These are phyloP conservation scores for Patagioenas fasciata DNA, from an alignment of 2,113 vertebrate species.

Conservation along the genomic window DNA sequence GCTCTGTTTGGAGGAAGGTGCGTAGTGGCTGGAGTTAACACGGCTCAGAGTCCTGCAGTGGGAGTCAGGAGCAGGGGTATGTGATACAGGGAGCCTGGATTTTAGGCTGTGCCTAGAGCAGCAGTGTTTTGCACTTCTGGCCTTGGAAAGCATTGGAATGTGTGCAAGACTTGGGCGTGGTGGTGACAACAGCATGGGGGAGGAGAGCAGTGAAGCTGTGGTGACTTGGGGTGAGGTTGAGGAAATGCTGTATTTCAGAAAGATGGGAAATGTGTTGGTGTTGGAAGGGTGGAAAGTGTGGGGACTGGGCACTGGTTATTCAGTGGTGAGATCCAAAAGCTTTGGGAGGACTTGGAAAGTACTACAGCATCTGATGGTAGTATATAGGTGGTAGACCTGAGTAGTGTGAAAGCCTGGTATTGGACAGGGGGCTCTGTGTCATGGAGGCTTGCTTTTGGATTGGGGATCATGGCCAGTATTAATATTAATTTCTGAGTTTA, in stretches of 20 bases:
- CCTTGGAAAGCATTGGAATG: background rate
- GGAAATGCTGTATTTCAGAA: background rate
- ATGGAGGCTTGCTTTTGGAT: background rate
- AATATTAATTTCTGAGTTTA: background rate
- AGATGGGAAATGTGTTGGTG: background rate
- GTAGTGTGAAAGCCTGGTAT: background rate
- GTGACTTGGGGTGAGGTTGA: background rate
- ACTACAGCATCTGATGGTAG: background rate
- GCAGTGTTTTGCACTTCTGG: background rate
- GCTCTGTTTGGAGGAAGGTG: fast-evolving
- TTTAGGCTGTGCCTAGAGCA: background rate
- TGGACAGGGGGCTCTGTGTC: background rate
- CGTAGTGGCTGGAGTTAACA: fast-evolving
- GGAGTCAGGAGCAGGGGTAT: background rate
- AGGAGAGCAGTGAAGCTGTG: background rate
- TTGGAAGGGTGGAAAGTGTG: background rate
- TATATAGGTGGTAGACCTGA: background rate
- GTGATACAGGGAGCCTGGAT: background rate
- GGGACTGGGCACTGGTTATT: background rate
- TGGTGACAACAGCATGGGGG: background rate
- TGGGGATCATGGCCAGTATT: background rate
- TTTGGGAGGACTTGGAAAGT: background rate
- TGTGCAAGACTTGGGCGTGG: background rate
- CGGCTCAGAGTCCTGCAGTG: fast-evolving
- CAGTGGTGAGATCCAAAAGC: fast-evolving